phyloP scores from a whole-genome alignment of 2,797 vertebrate genomes.

The Miichthys miiuy region DNA sequence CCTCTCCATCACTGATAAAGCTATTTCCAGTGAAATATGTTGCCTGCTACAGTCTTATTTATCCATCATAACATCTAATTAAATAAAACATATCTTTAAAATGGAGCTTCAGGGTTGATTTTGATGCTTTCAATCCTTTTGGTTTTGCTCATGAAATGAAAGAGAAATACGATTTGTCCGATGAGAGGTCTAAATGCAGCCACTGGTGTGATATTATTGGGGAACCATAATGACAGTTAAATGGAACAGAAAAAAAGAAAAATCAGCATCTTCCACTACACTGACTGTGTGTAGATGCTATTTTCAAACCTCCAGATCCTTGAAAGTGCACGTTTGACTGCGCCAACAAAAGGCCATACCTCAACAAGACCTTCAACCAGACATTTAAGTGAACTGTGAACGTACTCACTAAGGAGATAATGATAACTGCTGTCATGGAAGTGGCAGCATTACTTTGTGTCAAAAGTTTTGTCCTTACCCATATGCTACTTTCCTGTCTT shows the following conservation, averaged over 20 bases:
- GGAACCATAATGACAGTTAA: background rate
- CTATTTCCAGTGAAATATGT: background rate
- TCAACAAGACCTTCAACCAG: constrained; percentile 42
- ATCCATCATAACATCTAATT: background rate
- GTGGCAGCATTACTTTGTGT: constrained; percentile 60
- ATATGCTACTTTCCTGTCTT: constrained; percentile 45
- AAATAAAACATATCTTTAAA: background rate
- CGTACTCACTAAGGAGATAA: constrained; percentile 49
- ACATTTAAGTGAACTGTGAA: constrained; percentile 45
- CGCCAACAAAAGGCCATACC: constrained; percentile 19
- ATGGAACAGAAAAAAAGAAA: too few species aligned
- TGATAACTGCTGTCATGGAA: constrained; percentile 43
- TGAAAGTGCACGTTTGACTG: constrained; percentile 18
- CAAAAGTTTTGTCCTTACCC: constrained; percentile 61
- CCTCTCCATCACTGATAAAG: background rate
- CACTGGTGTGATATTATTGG: background rate
- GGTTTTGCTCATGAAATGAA: background rate
- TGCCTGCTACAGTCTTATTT: accelerated
- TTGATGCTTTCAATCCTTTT: background rate
- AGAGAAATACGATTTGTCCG: background rate
- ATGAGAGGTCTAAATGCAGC: background rate
- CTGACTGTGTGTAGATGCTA: too few species aligned
- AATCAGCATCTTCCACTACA: too few species aligned
- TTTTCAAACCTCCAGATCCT: background rate
- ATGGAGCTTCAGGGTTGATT: background rate